Conservation (phyloP, 2,797 vertebrate genomes). For the Syngnathus acus region DNA sequence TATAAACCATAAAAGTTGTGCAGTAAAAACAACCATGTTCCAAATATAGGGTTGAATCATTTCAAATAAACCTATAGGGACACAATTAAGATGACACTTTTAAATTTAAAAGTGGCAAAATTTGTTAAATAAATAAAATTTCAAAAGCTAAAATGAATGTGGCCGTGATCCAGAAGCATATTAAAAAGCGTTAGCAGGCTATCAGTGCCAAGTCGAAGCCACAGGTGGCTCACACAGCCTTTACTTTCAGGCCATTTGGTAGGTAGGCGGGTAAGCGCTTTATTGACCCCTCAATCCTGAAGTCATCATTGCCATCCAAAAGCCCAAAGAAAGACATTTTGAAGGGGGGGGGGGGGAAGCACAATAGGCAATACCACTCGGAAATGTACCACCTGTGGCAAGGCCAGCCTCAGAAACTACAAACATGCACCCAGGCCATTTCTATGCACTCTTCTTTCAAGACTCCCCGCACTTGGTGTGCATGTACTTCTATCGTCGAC, state of each 20-base stretch:
- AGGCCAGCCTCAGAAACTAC: not conserved
- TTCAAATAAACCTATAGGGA: not conserved
- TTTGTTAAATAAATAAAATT: not conserved
- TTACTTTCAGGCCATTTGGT: not conserved
- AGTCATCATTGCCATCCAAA: not conserved
- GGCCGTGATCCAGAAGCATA: not conserved
- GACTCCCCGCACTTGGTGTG: not conserved
- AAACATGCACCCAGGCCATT: not conserved
- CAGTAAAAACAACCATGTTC: not conserved
- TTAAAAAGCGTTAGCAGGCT: not conserved
- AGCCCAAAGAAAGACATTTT: not conserved
- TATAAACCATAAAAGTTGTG: not conserved
- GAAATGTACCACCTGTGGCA: not conserved
- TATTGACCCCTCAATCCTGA: not conserved
- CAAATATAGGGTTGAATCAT: not conserved
- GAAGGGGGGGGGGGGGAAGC: not conserved
- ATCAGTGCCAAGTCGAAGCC: not conserved
- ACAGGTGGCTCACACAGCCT: not conserved
- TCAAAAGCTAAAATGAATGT: not conserved
- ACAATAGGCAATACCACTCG: not conserved
- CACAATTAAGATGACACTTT: no score
- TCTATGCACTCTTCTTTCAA: not conserved
- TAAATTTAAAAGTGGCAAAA: no score
- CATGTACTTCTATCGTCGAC: conserved; percentile 20
- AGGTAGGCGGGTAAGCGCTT: not conserved